Evolutionary conservation across 37 sponge, comb jelly and placozoan genomes (phyloP), one percentile per base, ranked within the genome.

Genomic region (Tethya wilhelma): DNA sequence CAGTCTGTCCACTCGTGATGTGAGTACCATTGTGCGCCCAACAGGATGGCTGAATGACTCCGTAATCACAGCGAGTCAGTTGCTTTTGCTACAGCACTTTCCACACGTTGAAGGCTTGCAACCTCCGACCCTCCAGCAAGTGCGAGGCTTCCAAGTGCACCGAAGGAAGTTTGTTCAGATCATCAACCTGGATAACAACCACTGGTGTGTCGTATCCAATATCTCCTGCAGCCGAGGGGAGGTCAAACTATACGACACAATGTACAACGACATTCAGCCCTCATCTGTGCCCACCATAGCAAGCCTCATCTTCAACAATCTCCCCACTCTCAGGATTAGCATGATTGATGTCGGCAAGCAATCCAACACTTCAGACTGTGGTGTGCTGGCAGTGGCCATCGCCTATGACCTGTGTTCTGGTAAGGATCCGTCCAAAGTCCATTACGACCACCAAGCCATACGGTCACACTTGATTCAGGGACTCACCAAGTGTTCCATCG

Each of bases 51-150:
- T 75, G 25, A 38, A 75, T 37, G 75, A 75, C 25, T 59, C 8
- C 25, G 28, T 75, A 40, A 58, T 75, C 62, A 4, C 60, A 30
- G 75, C 75, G 3, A n/a, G n/a, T 58, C 75, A 75, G 42, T 36
- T 7, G 17, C 59, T 75, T 73, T 1, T n/a, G n/a, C n/a, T n/a
- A n/a, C n/a, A n/a, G n/a, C n/a, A n/a, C n/a, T n/a, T n/a, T n/a
- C n/a, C n/a, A n/a, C n/a, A n/a, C n/a, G n/a, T n/a, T n/a, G n/a
- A n/a, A n/a, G n/a, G n/a, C n/a, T n/a, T n/a, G n/a, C 56, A 73
- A 28, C 73, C 57, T 1, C 29, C 73, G 2, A 73, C 34, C 4
- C 73, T 73, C 2, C 34, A 46, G 20, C 55, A 73, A 36, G 5
- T 20, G 1, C 4, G 2, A 19, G 56, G 20, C 2, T 73, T 73